Conservation (phyloP, 1,140 invertebrate species). For the Pteromalus puparum region DNA sequence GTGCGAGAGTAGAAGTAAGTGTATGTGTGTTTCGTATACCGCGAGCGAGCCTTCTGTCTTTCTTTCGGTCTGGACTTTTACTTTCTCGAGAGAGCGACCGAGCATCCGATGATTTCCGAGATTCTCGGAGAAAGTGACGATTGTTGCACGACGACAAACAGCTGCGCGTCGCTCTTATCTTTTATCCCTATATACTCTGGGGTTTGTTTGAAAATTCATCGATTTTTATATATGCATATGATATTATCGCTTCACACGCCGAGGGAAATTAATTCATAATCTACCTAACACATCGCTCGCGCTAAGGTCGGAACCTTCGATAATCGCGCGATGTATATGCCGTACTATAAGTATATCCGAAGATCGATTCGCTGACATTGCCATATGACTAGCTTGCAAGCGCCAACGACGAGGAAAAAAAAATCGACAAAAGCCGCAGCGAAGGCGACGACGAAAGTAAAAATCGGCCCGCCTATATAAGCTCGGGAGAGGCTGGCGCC, state of each 20-base stretch:
- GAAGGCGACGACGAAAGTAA: conserved; percentile 74
- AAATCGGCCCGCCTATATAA: conserved; percentile 49
- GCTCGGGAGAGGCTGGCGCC: conserved; percentile 37
- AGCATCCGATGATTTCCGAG: background rate
- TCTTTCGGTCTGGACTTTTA: conserved; percentile 55
- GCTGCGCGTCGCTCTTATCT: background rate
- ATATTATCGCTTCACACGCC: no score
- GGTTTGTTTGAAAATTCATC: background rate
- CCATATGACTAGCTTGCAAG: background rate
- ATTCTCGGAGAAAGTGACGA: conserved; percentile 42
- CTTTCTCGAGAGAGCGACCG: conserved; percentile 62
- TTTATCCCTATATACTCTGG: no score
- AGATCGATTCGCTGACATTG: conserved; percentile 1
- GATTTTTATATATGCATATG: no score
- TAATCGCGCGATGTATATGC: background rate
- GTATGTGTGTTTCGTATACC: conserved; percentile 10
- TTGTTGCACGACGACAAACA: no score
- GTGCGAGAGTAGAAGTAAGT: background rate
- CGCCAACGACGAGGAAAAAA: conserved; percentile 15
- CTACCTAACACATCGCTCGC: no score
- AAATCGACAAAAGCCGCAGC: conserved; percentile 45
- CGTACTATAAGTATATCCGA: background rate
- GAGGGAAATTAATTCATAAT: background rate
- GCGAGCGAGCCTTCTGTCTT: conserved; percentile 25
- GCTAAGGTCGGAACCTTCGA: conserved; percentile 19